Evolutionary conservation across 2,113 vertebrate genomes (phyloP), one percentile per base, ranked within the genome.

Genomic region (Zapornia atra): DNA sequence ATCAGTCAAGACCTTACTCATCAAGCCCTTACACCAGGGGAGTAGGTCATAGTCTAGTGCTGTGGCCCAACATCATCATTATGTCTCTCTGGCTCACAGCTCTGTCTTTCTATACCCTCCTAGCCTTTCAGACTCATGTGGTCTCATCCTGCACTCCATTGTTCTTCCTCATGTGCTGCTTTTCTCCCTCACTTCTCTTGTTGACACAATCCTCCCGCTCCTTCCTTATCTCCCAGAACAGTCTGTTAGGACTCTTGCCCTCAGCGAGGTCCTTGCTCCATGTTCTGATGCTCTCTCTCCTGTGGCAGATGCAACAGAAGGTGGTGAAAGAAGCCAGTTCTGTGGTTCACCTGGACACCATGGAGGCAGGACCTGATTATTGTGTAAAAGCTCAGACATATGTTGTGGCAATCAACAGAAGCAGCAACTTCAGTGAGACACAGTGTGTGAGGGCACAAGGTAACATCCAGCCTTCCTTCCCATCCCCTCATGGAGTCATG

Each of bases 331-430:
- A 68, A 7, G 63, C 85, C 38, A 86, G 72, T 11, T 60, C 90
- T 0, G 46, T 90, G 7, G 38, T 96, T 71, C 94, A 97, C 68
- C 92, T 98, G 76, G 96, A 72, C 53, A 92, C 94, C 66, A 94
- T 97, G 95, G 96, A 98, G 73, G 92, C 92, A 3, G 97, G 96
- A 42, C 56, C 31, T 26, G 79, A 92, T 2, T 98, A 98, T 19
- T 98, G 98, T 68, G 97, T 96, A 46, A 97, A 96, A 89, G 98
- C 96, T 34, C 97, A 92, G 96, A 63, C 98, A 0, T 79, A 96
- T 0, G 97, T 98, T 4, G 81, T 92, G 42, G 81, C 70, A 14
- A 98, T 98, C 20, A 90, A 82, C 91, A 97, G 95, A 76, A 90
- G 87, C 90, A 98, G 98, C 15, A 77, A 88, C 90, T 98, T 98